Evolutionary conservation across 2,888 invertebrate genomes (phyloP).

Genomic region (Gortyna flavago): DNA sequence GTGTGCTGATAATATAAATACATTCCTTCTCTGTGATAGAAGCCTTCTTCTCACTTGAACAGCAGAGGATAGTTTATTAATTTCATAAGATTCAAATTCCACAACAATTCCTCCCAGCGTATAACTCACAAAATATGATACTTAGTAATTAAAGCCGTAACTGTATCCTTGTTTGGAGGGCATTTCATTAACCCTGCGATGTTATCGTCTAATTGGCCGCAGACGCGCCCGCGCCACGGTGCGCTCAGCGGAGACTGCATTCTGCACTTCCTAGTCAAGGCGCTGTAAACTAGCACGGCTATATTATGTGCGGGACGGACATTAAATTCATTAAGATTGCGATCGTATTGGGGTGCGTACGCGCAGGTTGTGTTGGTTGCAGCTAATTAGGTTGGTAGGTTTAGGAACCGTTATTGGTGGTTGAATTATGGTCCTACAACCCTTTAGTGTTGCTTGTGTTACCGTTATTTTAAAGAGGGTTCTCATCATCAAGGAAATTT

Average conservation of each 20-base stretch:
- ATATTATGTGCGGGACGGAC: conserved; percentile 50
- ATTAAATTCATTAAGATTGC: conserved; percentile 63
- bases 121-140: conserved; percentile 66
- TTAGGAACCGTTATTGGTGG: conserved; percentile 42
- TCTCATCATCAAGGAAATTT: neutral
- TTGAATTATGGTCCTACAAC: neutral
- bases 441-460: conserved; percentile 11
- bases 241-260: neutral
- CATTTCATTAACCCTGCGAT: conserved; percentile 69
- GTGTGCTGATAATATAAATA: neutral
- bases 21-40: neutral
- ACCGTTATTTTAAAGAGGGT: neutral
- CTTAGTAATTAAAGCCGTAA: conserved; percentile 63
- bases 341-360: conserved; percentile 50
- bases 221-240: conserved; percentile 27
- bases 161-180: conserved; percentile 56
- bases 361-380: conserved; percentile 35
- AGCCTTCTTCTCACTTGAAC: neutral
- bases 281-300: conserved; percentile 46
- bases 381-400: conserved; percentile 46
- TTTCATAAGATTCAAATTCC: neutral
- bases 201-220: conserved; percentile 64
- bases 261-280: conserved; percentile 54
- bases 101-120: conserved; percentile 40
- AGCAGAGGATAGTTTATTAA: neutral